These are phyloP conservation scores for Leucosticte australis DNA, from an alignment of 2,113 vertebrate genomes.

Conservation along the genomic window DNA sequence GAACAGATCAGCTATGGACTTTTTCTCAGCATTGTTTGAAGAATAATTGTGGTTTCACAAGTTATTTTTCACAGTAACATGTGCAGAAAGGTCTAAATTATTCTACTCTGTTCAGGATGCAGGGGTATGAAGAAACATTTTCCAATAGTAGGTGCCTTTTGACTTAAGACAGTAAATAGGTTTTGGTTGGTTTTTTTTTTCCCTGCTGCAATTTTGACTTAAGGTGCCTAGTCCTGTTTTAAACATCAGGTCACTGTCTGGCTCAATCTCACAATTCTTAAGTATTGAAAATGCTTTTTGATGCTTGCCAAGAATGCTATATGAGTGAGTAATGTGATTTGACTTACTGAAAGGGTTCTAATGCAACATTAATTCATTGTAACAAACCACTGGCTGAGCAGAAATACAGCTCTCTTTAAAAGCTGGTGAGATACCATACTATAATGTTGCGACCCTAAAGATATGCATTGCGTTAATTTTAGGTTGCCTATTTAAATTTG, in stretches of 20 bases:
- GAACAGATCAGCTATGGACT: background rate
- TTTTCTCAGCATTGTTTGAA: background rate
- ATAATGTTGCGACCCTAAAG: background rate
- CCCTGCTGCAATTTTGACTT: background rate
- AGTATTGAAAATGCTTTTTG: slow-evolving; percentile 20
- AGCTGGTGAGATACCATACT: background rate
- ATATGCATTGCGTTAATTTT: background rate
- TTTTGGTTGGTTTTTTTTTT: rapidly evolving
- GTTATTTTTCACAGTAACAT: background rate
- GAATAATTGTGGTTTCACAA: background rate
- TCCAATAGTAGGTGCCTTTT: background rate
- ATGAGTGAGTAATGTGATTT: slow-evolving; percentile 5
- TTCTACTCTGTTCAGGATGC: background rate
- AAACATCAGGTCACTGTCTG: slow-evolving; percentile 1
- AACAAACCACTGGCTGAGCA: background rate
- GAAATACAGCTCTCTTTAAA: background rate
- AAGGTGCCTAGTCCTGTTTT: background rate
- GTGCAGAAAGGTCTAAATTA: background rate
- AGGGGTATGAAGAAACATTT: background rate
- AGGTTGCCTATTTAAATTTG: background rate
- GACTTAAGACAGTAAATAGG: background rate
- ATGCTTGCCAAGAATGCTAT: slow-evolving; percentile 7
- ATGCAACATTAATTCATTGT: background rate
- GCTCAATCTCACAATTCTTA: background rate
- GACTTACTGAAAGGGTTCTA: slow-evolving; percentile 30